A percentile compares a stretch with the other conserved stretches of the same genome.
Conservation (phyloP, 1,140 invertebrate genomes). For the Pomacea maculata region DNA sequence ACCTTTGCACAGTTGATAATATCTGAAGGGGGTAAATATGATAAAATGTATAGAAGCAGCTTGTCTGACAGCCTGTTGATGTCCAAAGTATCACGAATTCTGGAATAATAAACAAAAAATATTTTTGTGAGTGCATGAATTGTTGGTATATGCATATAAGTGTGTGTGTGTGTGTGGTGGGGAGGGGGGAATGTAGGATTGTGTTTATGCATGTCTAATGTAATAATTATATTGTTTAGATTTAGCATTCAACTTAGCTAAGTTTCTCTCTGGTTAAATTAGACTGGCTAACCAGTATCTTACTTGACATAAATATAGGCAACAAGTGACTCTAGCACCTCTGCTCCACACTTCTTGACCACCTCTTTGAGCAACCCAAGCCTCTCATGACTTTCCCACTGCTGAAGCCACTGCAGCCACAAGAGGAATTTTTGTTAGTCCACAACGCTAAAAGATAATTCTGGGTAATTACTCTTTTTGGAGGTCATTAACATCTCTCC, state of each 20-base stretch:
- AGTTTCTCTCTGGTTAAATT: too few relatives aligned
- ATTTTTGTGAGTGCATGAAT: too few relatives aligned
- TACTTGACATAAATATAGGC: constrained; percentile 48
- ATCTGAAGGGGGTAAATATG: constrained; percentile 46
- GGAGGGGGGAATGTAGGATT: too few relatives aligned
- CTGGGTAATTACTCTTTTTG: not conserved
- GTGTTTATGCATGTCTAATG: too few relatives aligned
- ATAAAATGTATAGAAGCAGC: constrained; percentile 53
- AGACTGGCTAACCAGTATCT: not conserved
- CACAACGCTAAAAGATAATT: not conserved
- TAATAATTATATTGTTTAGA: too few relatives aligned
- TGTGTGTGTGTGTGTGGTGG: too few relatives aligned
- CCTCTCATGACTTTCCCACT: constrained; percentile 57
- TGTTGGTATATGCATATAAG: too few relatives aligned
- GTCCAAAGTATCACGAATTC: constrained; percentile 48
- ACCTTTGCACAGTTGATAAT: constrained; percentile 47
- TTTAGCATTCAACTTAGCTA: too few relatives aligned
- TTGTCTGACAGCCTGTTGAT: constrained; percentile 57
- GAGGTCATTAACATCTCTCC: too few relatives aligned
- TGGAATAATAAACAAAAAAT: constrained; percentile 30
- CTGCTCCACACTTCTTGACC: constrained; percentile 44
- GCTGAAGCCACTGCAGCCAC: constrained; percentile 48
- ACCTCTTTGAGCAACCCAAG: constrained; percentile 51
- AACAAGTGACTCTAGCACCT: constrained; percentile 46
- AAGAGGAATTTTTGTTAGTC: constrained; percentile 12